Evolutionary conservation across 2,888 invertebrate species (phyloP).

Genomic region (Bellardia pandia): DNA sequence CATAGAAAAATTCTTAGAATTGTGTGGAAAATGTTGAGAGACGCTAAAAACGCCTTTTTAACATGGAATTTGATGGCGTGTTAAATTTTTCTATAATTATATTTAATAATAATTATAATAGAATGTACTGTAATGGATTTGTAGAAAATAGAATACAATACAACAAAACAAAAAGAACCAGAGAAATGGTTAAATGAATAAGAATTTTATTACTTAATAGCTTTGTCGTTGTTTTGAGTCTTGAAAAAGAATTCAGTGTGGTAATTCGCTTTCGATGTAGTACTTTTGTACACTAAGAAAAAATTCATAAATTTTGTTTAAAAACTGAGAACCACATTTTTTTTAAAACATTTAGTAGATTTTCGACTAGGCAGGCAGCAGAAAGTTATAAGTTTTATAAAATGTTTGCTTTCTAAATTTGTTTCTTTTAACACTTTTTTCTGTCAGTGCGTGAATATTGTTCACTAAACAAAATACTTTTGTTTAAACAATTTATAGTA

Average conservation of each 20-base stretch:
- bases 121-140: constrained; percentile 25
- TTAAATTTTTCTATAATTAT: constrained; percentile 62
- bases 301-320: not conserved
- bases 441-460: constrained; percentile 1
- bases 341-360: too few species aligned
- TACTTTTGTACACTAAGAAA: constrained; percentile 29
- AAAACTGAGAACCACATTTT: too few species aligned
- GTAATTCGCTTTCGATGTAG: constrained; percentile 29
- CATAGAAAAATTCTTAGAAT: constrained; percentile 64
- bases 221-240: constrained; percentile 3
- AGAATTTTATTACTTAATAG: constrained; percentile 38
- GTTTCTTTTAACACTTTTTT: not conserved
- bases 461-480: constrained; percentile 8
- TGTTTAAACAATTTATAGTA: constrained; percentile 5
- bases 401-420: too few species aligned
- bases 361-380: too few species aligned
- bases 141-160: constrained; percentile 1
- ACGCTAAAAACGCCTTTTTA: not conserved
- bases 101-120: constrained; percentile 56
- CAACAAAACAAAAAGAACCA: not conserved
- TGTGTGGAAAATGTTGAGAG: constrained; percentile 25
- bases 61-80: constrained; percentile 66
- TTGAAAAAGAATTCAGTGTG: constrained; percentile 21
- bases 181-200: constrained; percentile 34
- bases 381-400: too few species aligned